Conservation (phyloP, 2,113 vertebrate species). For the Psilopogon haemacephalus region DNA sequence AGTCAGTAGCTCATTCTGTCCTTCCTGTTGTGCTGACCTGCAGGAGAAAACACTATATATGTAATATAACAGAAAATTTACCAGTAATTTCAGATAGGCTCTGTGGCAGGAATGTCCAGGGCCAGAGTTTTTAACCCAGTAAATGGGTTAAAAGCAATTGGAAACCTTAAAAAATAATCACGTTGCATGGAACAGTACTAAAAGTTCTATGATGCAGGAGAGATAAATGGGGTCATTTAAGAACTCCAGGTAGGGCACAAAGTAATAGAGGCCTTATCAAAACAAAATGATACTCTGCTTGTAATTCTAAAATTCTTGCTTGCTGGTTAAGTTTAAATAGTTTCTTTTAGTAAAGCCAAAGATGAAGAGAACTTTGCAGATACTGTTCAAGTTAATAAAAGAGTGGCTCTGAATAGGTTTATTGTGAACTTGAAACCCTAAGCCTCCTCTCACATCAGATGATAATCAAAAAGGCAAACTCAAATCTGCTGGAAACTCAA, state of each 20-base stretch:
- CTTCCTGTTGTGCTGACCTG: background rate
- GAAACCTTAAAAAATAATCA: conserved; percentile 36
- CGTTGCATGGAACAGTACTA: conserved; percentile 51
- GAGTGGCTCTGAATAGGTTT: conserved; percentile 67
- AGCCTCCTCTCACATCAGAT: conserved; percentile 72
- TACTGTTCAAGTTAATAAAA: conserved; percentile 72
- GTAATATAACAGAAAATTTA: background rate
- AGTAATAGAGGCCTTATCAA: conserved; percentile 66
- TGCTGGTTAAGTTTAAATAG: conserved; percentile 73
- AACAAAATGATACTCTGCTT: conserved; percentile 67
- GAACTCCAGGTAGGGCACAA: conserved; percentile 68
- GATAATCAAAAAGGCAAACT: conserved; percentile 77
- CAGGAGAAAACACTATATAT: background rate
- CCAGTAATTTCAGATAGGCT: background rate
- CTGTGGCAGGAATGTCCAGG: background rate
- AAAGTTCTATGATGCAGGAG: conserved; percentile 28
- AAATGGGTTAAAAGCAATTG: conserved; percentile 14
- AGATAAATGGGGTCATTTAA: conserved; percentile 62
- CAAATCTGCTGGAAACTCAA: conserved; percentile 77
- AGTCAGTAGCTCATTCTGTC: background rate
- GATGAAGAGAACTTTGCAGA: conserved; percentile 56
- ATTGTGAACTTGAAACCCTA: conserved; percentile 79
- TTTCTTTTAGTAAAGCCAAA: conserved; percentile 76
- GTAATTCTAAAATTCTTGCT: conserved; percentile 61
- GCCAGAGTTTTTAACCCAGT: background rate